phyloP scores from a whole-genome alignment of 2,888 invertebrate genomes.

The Cerceris ruficornis region DNA sequence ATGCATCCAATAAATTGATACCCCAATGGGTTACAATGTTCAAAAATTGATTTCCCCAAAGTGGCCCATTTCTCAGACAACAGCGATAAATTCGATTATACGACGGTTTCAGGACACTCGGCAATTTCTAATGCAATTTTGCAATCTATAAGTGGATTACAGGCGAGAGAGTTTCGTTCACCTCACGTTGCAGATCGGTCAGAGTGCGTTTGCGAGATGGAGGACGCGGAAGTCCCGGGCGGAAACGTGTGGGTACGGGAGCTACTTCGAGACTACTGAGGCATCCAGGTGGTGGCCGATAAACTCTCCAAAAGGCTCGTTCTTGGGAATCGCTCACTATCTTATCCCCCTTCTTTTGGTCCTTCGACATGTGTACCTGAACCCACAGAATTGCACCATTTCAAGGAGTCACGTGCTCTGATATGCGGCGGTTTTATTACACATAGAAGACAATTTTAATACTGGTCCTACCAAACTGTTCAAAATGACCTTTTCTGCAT shows the following conservation, averaged over 20 bases:
- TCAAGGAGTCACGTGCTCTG: constrained; percentile 61
- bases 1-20: too few species aligned
- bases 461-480: too few species aligned
- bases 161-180: constrained; percentile 76
- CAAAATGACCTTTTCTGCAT: too few species aligned
- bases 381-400: constrained; percentile 64
- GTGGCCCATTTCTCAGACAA: too few species aligned
- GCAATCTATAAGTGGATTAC: not conserved
- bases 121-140: too few species aligned
- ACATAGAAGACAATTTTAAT: too few species aligned
- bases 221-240: constrained; percentile 85
- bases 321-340: constrained; percentile 98
- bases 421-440: not conserved
- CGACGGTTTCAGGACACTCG: not conserved
- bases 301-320: constrained; percentile 98
- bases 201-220: constrained; percentile 88
- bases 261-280: constrained; percentile 93
- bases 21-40: too few species aligned
- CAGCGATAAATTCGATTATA: not conserved
- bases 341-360: constrained; percentile 97
- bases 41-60: too few species aligned
- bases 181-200: constrained; percentile 91
- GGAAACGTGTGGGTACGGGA: constrained; percentile 90
- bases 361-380: constrained; percentile 94
- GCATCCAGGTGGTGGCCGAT: constrained; percentile 95